Conservation (phyloP, 2,888 invertebrate species). For the Chymomyza amoena region DNA sequence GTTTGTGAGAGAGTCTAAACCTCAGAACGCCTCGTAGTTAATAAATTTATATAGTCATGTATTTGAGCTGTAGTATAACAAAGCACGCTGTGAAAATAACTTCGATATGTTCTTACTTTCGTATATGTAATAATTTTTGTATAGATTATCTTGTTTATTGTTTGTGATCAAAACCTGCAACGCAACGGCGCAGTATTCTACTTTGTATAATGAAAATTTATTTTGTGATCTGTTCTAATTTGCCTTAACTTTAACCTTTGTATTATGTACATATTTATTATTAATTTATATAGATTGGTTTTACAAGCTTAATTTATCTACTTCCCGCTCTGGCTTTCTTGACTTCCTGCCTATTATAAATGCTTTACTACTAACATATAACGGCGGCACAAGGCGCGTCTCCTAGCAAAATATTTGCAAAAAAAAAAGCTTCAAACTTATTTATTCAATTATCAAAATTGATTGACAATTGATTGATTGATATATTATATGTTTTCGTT, state of each 20-base stretch:
- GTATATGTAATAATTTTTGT: slow-evolving; percentile 44
- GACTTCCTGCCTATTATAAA: slow-evolving; percentile 9
- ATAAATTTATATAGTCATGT: slow-evolving; percentile 26
- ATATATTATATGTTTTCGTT: slow-evolving; percentile 62
- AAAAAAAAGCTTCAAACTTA: not conserved
- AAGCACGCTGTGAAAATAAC: slow-evolving; percentile 14
- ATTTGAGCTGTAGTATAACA: slow-evolving; percentile 12
- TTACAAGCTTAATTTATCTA: slow-evolving; percentile 17
- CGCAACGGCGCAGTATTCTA: slow-evolving; percentile 43
- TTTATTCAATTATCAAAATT: slow-evolving; percentile 6
- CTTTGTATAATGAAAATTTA: slow-evolving; percentile 17
- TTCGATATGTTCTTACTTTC: slow-evolving; percentile 46
- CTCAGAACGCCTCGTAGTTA: slow-evolving; percentile 4
- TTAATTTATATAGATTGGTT: slow-evolving; percentile 16
- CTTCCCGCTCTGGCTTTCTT: slow-evolving; percentile 10
- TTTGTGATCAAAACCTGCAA: slow-evolving; percentile 33
- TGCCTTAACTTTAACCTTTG: slow-evolving; percentile 9
- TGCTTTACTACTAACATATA: slow-evolving; percentile 18
- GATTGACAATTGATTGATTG: slow-evolving; percentile 38
- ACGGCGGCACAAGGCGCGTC: slow-evolving; percentile 26
- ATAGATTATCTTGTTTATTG: slow-evolving; percentile 37
- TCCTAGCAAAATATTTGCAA: slow-evolving; percentile 9
- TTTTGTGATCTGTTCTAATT: slow-evolving; percentile 38
- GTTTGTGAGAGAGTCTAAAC: not conserved
- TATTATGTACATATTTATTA: slow-evolving; percentile 14